A percentile compares a stretch with the other conserved stretches of the same genome.
These are phyloP conservation scores for Lycophotia porphyrea DNA, from an alignment of 2,888 invertebrate genomes.

Conservation along the genomic window DNA sequence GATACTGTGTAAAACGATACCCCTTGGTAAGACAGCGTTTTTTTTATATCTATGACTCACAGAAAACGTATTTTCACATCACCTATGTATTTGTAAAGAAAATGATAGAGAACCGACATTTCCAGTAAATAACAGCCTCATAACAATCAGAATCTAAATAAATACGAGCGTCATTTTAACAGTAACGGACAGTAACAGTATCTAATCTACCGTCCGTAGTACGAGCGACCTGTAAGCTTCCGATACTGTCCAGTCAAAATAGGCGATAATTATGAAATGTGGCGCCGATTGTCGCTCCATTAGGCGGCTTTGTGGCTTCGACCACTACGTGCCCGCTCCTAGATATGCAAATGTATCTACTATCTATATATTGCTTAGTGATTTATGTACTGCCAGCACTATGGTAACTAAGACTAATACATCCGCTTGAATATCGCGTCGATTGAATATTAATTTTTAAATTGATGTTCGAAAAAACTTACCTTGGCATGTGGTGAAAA, in stretches of 20 bases:
- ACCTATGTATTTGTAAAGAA: background rate
- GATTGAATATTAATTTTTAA: conserved; percentile 42
- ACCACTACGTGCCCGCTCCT: conserved; percentile 76
- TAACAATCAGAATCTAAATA: conserved; percentile 34
- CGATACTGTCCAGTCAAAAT: conserved; percentile 88
- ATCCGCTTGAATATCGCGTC: conserved; percentile 44
- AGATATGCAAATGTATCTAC: conserved; percentile 83
- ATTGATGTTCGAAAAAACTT: conserved; percentile 45
- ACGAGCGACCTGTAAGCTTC: conserved; percentile 76
- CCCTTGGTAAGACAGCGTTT: background rate
- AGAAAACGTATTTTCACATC: background rate
- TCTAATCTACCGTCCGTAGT: conserved; percentile 73
- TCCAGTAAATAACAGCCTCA: background rate
- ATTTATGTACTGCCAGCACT: conserved; percentile 62
- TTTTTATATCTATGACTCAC: background rate
- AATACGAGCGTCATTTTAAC: conserved; percentile 43
- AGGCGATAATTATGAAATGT: conserved; percentile 89
- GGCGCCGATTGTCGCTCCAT: conserved; percentile 87
- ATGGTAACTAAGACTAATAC: conserved; percentile 52
- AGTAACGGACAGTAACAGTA: conserved; percentile 56
- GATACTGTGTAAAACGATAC: background rate
- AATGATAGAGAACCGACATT: background rate
- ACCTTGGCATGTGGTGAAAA: conserved; percentile 30
- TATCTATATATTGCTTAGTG: conserved; percentile 60
- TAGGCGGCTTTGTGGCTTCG: conserved; percentile 85